Evolutionary conservation across 2,113 vertebrate genomes (phyloP).

Genomic region (Manacus vitellinus): DNA sequence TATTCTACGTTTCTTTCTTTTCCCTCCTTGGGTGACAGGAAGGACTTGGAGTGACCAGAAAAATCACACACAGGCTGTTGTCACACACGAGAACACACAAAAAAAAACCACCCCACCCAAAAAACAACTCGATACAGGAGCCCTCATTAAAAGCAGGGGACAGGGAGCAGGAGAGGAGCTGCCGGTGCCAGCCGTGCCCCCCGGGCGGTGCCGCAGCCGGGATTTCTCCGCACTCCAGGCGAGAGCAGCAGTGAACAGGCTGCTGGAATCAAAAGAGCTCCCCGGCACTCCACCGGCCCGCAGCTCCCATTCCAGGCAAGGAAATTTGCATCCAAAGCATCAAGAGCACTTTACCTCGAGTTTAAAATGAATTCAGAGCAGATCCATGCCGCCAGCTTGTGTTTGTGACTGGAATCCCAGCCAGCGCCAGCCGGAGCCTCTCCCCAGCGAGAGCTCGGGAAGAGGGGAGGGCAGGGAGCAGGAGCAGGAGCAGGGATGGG

Average conservation of each 20-base stretch:
- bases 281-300: background rate
- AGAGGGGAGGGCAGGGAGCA: background rate
- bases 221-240: background rate
- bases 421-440: background rate
- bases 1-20: background rate
- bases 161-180: background rate
- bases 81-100: background rate
- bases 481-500: background rate
- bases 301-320: background rate
- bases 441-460: background rate
- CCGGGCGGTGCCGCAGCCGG: background rate
- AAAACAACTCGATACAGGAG: rapidly evolving
- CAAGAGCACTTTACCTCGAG: background rate
- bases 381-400: conserved; percentile 16
- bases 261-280: background rate
- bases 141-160: background rate
- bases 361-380: background rate
- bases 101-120: background rate
- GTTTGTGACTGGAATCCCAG: conserved; percentile 43
- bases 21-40: background rate
- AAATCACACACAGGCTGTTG: background rate
- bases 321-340: conserved; percentile 27
- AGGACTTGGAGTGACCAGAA: rapidly evolving
- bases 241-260: background rate
- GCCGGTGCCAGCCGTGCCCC: background rate